Conservation (phyloP, 2,113 vertebrate species). For the Dicaeum eximium region DNA sequence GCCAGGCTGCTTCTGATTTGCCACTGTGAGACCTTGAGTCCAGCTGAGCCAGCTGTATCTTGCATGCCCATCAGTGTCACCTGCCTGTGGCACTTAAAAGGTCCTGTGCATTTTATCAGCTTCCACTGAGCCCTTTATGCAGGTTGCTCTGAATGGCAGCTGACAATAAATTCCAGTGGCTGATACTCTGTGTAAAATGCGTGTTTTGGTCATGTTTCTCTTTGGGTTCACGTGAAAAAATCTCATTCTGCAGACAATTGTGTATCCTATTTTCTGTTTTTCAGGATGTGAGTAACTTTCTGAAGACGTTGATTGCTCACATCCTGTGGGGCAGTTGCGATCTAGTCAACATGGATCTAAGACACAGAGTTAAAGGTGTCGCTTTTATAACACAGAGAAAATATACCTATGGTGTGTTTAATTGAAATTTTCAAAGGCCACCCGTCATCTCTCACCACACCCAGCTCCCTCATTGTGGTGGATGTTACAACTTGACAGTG, state of each 20-base stretch:
- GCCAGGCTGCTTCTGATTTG: neutral
- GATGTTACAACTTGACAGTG: constrained; percentile 69
- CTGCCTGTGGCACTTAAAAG: neutral
- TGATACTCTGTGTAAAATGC: neutral
- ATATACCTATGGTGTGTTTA: neutral
- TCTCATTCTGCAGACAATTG: neutral
- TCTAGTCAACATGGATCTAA: neutral
- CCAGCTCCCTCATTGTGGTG: constrained; percentile 30
- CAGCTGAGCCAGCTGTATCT: neutral
- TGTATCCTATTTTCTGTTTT: neutral
- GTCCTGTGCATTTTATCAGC: neutral
- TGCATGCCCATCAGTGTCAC: neutral
- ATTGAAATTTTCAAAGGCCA: neutral
- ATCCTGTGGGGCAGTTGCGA: neutral
- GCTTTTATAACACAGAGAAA: neutral
- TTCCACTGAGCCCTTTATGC: neutral
- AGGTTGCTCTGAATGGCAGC: neutral
- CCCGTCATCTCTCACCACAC: neutral
- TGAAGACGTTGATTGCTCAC: neutral
- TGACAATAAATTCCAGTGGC: neutral
- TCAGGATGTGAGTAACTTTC: neutral
- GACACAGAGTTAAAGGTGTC: neutral
- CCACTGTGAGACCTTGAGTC: neutral
- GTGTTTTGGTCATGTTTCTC: neutral
- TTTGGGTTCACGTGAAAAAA: neutral